A percentile compares a stretch with the other conserved stretches of the same genome.
Evolutionary conservation across 2,113 vertebrate species (phyloP).

Genomic region (Sander lucioperca): DNA sequence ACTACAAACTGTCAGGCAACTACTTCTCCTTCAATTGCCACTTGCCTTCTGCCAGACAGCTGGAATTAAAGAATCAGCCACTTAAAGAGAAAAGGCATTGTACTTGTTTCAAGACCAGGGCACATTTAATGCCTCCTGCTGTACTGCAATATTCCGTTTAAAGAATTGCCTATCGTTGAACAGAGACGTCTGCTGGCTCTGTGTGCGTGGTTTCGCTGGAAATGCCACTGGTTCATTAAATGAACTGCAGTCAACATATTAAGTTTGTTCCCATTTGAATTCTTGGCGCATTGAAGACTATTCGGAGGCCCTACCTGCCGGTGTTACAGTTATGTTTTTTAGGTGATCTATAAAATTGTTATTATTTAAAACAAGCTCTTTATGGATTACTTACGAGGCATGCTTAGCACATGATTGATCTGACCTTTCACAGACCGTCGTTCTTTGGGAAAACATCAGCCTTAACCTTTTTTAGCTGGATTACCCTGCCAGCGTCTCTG

Average conservation of each 20-base stretch:
- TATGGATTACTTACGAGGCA: slow-evolving; percentile 84
- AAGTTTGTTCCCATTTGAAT: slow-evolving; percentile 75
- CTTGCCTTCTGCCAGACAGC: slow-evolving; percentile 61
- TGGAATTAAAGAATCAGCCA: slow-evolving; percentile 71
- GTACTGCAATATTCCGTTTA: slow-evolving; percentile 59
- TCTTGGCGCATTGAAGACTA: slow-evolving; percentile 52
- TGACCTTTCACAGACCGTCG: slow-evolving; percentile 84
- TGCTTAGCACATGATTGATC: slow-evolving; percentile 85
- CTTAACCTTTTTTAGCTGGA: slow-evolving; percentile 84
- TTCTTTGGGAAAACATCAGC: slow-evolving; percentile 82
- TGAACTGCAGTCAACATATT: slow-evolving; percentile 76
- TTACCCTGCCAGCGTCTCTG: slow-evolving; percentile 71
- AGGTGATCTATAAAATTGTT: slow-evolving; percentile 86
- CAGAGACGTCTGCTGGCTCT: slow-evolving; percentile 65
- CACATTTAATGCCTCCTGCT: slow-evolving; percentile 65
- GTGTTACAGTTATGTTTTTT: slow-evolving; percentile 78
- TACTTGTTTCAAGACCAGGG: slow-evolving; percentile 59
- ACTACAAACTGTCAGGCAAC: slow-evolving; percentile 63
- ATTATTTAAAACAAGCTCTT: slow-evolving; percentile 87
- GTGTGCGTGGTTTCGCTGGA: slow-evolving; percentile 50
- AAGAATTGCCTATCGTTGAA: slow-evolving; percentile 73
- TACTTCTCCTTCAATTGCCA: slow-evolving; percentile 59
- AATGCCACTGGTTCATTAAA: slow-evolving; percentile 84
- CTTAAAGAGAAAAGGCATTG: slow-evolving; percentile 66
- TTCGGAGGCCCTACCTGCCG: slow-evolving; percentile 59